Evolutionary conservation across 2,113 vertebrate genomes (phyloP).

Genomic region (Odobenus rosmarus): DNA sequence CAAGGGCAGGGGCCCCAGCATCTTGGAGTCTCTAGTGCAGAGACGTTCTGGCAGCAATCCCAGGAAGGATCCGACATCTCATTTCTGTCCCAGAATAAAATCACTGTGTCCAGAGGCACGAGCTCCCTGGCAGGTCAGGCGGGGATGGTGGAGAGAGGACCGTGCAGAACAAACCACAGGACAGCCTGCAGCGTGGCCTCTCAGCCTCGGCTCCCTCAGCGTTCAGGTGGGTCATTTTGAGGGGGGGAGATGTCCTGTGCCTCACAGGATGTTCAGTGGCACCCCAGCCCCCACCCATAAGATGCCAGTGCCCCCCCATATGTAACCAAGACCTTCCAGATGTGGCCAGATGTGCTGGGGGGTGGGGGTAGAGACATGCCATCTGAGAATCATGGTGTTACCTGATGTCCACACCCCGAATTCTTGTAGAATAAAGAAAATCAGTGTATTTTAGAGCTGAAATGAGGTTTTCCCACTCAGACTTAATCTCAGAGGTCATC

Average conservation of each 20-base stretch:
- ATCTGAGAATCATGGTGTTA: rapidly evolving
- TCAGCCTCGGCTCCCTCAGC: no score
- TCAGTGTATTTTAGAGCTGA: not conserved
- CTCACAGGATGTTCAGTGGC: rapidly evolving
- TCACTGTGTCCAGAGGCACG: not conserved
- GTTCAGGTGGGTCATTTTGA: rapidly evolving
- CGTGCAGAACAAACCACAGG: not conserved
- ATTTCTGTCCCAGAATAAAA: rapidly evolving
- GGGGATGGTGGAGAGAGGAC: not conserved
- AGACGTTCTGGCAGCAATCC: not conserved
- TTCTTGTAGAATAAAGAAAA: not conserved
- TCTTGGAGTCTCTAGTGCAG: not conserved
- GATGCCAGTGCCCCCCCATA: not conserved
- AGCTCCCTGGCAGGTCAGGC: rapidly evolving
- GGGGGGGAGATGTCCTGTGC: not conserved
- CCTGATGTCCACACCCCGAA: not conserved
- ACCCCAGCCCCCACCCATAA: rapidly evolving
- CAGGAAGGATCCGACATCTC: not conserved
- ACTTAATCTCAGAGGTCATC: not conserved
- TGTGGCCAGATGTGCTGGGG: not conserved
- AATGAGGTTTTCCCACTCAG: not conserved
- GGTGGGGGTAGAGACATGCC: not conserved
- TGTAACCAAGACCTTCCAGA: not conserved
- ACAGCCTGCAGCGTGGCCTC: not conserved
- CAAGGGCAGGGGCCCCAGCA: rapidly evolving